Conservation (phyloP, 2,888 invertebrate species). For the Thysanoteuthis rhombus region DNA sequence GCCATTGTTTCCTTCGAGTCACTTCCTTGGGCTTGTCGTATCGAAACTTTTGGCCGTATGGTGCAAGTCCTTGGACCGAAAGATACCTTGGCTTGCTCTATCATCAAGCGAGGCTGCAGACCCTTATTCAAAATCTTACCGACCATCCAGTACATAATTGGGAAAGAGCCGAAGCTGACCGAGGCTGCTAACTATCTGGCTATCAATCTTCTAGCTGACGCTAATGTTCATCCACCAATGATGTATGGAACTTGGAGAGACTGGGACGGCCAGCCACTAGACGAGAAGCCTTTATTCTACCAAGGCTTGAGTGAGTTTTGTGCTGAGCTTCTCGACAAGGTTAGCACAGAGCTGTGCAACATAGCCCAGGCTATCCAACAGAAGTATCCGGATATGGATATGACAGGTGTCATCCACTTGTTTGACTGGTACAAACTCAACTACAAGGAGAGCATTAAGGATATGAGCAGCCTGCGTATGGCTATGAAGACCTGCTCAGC, state of each 20-base stretch:
- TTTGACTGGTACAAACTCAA: slow-evolving; percentile 49
- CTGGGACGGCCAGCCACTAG: slow-evolving; percentile 41
- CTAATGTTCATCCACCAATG: slow-evolving; percentile 40
- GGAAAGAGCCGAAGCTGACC: slow-evolving; percentile 28
- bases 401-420: slow-evolving; percentile 45
- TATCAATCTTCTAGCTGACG: slow-evolving; percentile 36
- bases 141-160: slow-evolving; percentile 25
- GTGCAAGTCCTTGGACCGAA: slow-evolving; percentile 41
- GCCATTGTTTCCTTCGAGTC: slow-evolving; percentile 55
- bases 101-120: slow-evolving; percentile 1
- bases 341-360: slow-evolving; percentile 38
- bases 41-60: slow-evolving; percentile 51
- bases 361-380: slow-evolving; percentile 37
- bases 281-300: slow-evolving; percentile 42
- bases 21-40: slow-evolving; percentile 54
- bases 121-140: slow-evolving; percentile 23
- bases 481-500: slow-evolving; percentile 49
- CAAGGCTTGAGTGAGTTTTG: slow-evolving; percentile 40
- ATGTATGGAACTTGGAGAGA: slow-evolving; percentile 42
- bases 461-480: slow-evolving; percentile 43
- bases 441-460: slow-evolving; percentile 48
- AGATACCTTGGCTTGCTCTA: slow-evolving; percentile 33
- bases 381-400: slow-evolving; percentile 41
- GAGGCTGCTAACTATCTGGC: slow-evolving; percentile 37
- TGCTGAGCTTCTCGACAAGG: slow-evolving; percentile 36